Conservation (phyloP, 2,888 invertebrate species). For the Aquatica leii region DNA sequence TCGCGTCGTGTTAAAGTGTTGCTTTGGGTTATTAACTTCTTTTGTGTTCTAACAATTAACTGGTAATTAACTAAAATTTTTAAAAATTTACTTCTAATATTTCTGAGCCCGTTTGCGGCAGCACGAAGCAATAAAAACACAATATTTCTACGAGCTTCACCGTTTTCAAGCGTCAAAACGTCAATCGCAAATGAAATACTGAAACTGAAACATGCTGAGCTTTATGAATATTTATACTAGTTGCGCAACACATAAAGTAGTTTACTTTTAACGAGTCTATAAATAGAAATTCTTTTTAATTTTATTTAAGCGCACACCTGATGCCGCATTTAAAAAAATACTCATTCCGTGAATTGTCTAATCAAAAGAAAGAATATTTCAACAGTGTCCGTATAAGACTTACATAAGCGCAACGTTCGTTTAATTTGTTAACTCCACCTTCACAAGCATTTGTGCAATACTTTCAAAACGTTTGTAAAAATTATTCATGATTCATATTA, state of each 20-base stretch:
- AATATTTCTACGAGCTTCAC: slow-evolving; percentile 21
- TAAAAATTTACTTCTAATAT: slow-evolving; percentile 23
- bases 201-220: slow-evolving; percentile 29
- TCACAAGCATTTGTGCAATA: slow-evolving; percentile 5
- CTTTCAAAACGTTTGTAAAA: slow-evolving; percentile 3
- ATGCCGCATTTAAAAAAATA: too few relatives aligned
- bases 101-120: slow-evolving; percentile 25
- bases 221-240: slow-evolving; percentile 35
- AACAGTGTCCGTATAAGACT: too few relatives aligned
- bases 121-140: slow-evolving; percentile 30
- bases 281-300: slow-evolving; percentile 23
- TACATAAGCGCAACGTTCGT: too few relatives aligned
- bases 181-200: slow-evolving; percentile 25
- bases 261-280: slow-evolving; percentile 33
- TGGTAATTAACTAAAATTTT: slow-evolving; percentile 24
- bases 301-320: too few relatives aligned
- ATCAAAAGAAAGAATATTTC: too few relatives aligned
- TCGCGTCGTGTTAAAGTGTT: slow-evolving; percentile 33
- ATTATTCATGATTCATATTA: slow-evolving; percentile 4
- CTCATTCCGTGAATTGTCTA: too few relatives aligned
- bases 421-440: background rate
- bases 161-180: slow-evolving; percentile 28
- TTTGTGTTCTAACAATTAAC: slow-evolving; percentile 30
- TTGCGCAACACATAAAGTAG: slow-evolving; percentile 26
- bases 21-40: slow-evolving; percentile 33